Percentiles rank a stretch among this genome's conserved stretches.
Evolutionary conservation across 1,140 invertebrate genomes (phyloP).

Genomic region (Atta colombica): DNA sequence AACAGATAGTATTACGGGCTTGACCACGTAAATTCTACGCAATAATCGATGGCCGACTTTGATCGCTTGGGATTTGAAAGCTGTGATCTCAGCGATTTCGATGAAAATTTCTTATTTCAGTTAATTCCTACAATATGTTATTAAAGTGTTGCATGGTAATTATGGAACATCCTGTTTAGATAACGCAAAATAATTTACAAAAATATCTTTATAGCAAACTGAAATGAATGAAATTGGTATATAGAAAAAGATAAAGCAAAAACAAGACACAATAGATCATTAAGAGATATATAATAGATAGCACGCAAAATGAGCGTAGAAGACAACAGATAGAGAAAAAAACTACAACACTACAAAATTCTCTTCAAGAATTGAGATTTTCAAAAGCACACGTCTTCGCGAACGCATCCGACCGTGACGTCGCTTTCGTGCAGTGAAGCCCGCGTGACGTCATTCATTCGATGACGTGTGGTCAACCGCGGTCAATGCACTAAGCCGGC

Average conservation of each 20-base stretch:
- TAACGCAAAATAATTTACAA: background rate
- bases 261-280: background rate
- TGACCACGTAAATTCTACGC: background rate
- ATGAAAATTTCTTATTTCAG: background rate
- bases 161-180: background rate
- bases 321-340: background rate
- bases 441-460: slow-evolving; percentile 86
- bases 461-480: slow-evolving; percentile 87
- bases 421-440: slow-evolving; percentile 77
- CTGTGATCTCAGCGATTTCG: slow-evolving; percentile 2
- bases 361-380: slow-evolving; percentile 58
- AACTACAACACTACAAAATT: background rate
- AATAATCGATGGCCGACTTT: background rate
- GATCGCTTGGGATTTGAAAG: background rate
- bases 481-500: slow-evolving; percentile 86
- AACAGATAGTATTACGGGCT: background rate
- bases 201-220: background rate
- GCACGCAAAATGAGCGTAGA: background rate
- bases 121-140: background rate
- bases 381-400: slow-evolving; percentile 70
- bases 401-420: slow-evolving; percentile 83
- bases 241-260: background rate
- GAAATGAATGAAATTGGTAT: background rate
- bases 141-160: background rate
- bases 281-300: background rate